Conservation (phyloP, 2,113 vertebrate genomes). For the Cettia cetti region DNA sequence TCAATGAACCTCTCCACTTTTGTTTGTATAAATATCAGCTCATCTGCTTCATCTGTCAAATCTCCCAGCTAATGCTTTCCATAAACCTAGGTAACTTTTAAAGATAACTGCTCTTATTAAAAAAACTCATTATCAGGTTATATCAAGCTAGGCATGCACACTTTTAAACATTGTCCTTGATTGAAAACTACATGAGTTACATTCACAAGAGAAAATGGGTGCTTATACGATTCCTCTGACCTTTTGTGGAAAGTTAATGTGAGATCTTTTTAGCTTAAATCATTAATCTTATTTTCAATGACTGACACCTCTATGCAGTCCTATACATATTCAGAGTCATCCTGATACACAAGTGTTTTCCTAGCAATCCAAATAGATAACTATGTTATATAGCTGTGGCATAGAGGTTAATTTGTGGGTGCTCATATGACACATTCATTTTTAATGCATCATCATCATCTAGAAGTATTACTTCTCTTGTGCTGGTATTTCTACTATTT, state of each 20-base stretch:
- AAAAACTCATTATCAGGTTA: background rate
- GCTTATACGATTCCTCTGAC: background rate
- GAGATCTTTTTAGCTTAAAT: background rate
- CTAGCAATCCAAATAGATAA: background rate
- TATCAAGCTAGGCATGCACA: background rate
- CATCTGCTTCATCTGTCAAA: background rate
- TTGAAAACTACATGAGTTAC: background rate
- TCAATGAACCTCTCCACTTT: background rate
- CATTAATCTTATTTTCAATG: background rate
- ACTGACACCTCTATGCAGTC: background rate
- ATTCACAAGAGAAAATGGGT: background rate
- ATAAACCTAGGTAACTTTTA: background rate
- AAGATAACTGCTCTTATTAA: background rate
- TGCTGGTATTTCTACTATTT: background rate
- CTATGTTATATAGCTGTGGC: background rate
- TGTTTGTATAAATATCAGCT: background rate
- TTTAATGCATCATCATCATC: background rate
- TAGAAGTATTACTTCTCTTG: background rate
- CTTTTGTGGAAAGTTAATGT: background rate
- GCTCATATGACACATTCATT: background rate
- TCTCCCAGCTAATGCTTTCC: background rate
- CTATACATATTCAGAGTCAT: background rate
- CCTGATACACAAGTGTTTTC: background rate
- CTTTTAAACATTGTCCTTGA: background rate
- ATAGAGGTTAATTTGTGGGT: background rate